These are phyloP conservation scores for Phragmatobia fuliginosa DNA, from an alignment of 2,888 invertebrate genomes.

Conservation along the genomic window DNA sequence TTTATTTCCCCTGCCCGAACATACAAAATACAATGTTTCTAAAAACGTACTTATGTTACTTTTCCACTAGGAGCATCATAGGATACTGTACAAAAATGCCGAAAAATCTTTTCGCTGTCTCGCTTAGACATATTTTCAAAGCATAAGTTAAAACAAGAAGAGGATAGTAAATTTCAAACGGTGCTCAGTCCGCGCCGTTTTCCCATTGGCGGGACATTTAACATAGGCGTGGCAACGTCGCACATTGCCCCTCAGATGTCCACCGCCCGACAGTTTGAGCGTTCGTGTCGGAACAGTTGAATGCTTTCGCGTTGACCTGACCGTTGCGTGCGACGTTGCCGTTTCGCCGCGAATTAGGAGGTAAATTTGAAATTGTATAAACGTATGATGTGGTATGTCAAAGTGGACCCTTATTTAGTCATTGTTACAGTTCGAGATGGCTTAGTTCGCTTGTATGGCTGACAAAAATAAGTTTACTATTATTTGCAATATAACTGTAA, in stretches of 20 bases:
- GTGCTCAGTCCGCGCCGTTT: conserved; percentile 51
- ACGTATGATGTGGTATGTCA: conserved; percentile 49
- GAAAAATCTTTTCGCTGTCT: conserved; percentile 42
- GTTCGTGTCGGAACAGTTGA: conserved; percentile 81
- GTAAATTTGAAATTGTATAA: conserved; percentile 69
- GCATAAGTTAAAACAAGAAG: conserved; percentile 51
- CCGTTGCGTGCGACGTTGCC: conserved; percentile 78
- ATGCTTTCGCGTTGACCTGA: conserved; percentile 79
- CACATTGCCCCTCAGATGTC: conserved; percentile 76
- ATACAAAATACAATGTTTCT: conserved; percentile 35
- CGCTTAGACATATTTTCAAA: conserved; percentile 33
- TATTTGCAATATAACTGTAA: background rate
- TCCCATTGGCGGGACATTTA: conserved; percentile 65
- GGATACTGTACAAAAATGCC: conserved; percentile 33
- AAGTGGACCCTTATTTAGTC: conserved; percentile 28
- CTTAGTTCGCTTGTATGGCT: conserved; percentile 11
- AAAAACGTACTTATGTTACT: conserved; percentile 25
- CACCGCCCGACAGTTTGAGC: conserved; percentile 76
- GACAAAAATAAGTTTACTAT: conserved; percentile 4
- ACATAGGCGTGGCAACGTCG: conserved; percentile 76
- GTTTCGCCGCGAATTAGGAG: conserved; percentile 74
- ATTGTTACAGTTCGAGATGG: conserved; percentile 9
- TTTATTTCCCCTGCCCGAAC: conserved; percentile 25
- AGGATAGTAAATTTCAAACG: conserved; percentile 51
- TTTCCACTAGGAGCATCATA: conserved; percentile 4